A percentile compares a stretch with the other conserved stretches of the same genome.
These are phyloP conservation scores for Clunio marinus DNA, from an alignment of 2,888 invertebrate species.

Conservation along the genomic window DNA sequence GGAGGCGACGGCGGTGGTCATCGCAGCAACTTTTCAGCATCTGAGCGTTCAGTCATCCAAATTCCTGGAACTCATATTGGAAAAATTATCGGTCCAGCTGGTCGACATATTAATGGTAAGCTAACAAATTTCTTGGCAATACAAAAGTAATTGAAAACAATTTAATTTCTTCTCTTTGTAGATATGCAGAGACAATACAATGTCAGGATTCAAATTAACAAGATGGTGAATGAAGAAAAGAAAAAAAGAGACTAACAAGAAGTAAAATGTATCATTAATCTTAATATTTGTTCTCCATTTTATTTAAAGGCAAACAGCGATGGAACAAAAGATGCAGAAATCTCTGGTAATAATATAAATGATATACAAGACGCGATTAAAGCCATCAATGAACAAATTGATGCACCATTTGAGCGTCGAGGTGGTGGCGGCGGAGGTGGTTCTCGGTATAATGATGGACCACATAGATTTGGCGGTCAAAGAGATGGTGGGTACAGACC, in stretches of 20 bases:
- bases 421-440: not conserved
- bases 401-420: conserved; percentile 17
- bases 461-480: not conserved
- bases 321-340: conserved; percentile 20
- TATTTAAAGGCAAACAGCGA: conserved; percentile 14
- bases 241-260: not conserved
- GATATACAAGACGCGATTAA: conserved; percentile 19
- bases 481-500: conserved; percentile 6
- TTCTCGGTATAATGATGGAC: not conserved
- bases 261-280: not conserved
- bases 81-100: conserved; percentile 21
- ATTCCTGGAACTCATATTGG: conserved; percentile 16
- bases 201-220: conserved; percentile 20
- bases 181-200: conserved; percentile 17
- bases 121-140: no score
- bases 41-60: conserved; percentile 2
- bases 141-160: no score
- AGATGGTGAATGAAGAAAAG: conserved; percentile 16
- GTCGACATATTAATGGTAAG: conserved; percentile 15
- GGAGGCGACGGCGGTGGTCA: not conserved
- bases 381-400: conserved; percentile 16
- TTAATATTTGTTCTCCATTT: not conserved
- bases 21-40: conserved; percentile 14
- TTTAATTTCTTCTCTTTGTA: no score
- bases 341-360: conserved; percentile 8